These are phyloP conservation scores for Prosapia bicincta DNA, from an alignment of 2,888 invertebrate genomes.

Conservation along the genomic window DNA sequence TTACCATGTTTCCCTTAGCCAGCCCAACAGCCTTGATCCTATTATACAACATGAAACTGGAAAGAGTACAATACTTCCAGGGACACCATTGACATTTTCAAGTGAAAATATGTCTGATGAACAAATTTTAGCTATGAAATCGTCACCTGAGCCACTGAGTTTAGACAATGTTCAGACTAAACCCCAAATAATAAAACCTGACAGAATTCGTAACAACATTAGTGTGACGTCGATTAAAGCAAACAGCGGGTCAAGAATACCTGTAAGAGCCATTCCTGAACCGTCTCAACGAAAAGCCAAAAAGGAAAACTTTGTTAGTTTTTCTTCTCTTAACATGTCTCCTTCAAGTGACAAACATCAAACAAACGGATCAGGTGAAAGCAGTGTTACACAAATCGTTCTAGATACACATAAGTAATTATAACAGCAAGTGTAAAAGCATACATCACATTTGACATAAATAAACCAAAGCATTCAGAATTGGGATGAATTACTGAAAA, in stretches of 20 bases:
- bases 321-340: conserved; percentile 28
- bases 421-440: conserved; percentile 46
- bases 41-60: conserved; percentile 13
- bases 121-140: conserved; percentile 34
- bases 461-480: conserved; percentile 2
- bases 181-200: conserved; percentile 17
- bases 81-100: conserved; percentile 20
- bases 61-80: conserved; percentile 4
- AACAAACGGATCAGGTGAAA: conserved; percentile 26
- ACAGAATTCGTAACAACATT: conserved; percentile 33
- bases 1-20: conserved; percentile 26
- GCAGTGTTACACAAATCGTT: conserved; percentile 29
- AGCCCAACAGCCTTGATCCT: conserved; percentile 29
- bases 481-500: neutral
- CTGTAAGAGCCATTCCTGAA: conserved; percentile 36
- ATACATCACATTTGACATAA: neutral
- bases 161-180: conserved; percentile 25
- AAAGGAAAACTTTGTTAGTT: conserved; percentile 28
- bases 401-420: conserved; percentile 28
- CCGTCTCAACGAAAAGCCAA: conserved; percentile 26
- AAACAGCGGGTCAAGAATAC: conserved; percentile 37
- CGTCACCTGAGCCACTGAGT: conserved; percentile 26
- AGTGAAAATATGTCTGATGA: conserved; percentile 36
- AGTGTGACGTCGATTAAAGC: conserved; percentile 40
- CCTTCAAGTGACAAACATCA: conserved; percentile 26